phyloP scores from a whole-genome alignment of 2,888 invertebrate species.

The Onchidella celtica region DNA sequence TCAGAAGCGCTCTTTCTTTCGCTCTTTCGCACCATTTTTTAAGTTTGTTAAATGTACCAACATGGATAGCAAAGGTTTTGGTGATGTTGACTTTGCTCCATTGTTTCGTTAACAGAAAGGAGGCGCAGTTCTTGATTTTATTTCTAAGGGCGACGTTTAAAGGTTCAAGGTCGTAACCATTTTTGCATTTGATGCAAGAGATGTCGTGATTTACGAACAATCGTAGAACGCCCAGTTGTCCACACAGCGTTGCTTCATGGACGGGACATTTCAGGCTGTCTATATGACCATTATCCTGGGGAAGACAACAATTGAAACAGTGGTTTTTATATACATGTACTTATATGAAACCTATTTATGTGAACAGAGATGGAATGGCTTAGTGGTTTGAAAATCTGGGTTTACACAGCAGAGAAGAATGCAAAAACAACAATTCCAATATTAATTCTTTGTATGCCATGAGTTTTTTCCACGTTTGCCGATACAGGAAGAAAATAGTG shows the following conservation, averaged over 20 bases:
- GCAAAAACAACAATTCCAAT: too few species aligned
- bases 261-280: conserved; percentile 74
- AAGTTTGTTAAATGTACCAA: conserved; percentile 73
- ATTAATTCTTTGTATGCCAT: too few species aligned
- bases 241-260: conserved; percentile 77
- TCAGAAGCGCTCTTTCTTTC: conserved; percentile 71
- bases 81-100: conserved; percentile 77
- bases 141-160: conserved; percentile 76
- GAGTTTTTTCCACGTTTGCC: too few species aligned
- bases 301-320: too few species aligned
- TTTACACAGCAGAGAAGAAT: too few species aligned
- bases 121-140: conserved; percentile 75
- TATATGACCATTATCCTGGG: conserved; percentile 63
- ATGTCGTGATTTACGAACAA: conserved; percentile 77
- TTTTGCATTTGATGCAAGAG: conserved; percentile 74
- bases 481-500: too few species aligned
- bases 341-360: too few species aligned
- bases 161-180: conserved; percentile 76
- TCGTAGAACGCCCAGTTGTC: conserved; percentile 64
- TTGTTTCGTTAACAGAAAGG: conserved; percentile 78
- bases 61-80: conserved; percentile 60
- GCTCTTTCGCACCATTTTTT: conserved; percentile 76
- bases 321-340: too few species aligned
- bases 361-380: too few species aligned
- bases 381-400: too few species aligned